Base-by-base conservation (phyloP, 2,888 invertebrate species). In the Alentia gelatinosa region DNA sequence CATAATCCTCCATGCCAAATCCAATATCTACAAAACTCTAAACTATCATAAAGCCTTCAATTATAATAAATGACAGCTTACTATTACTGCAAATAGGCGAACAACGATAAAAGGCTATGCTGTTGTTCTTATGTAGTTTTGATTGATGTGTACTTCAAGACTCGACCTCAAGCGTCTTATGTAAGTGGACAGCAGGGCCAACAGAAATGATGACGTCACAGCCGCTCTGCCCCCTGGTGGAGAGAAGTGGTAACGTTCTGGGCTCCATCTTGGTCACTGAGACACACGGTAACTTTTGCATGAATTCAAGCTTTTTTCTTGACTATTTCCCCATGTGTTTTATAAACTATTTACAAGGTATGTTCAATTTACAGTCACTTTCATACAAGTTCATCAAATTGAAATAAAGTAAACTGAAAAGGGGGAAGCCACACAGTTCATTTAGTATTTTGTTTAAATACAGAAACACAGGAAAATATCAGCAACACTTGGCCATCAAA, bases 281-380 rank as follows among this genome's bases (percentile, higher is more conserved):
- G 56, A 56, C 56, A 56, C 79, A 37, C 39, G 37, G 12, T 35
- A 79, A 79, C 37, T 79, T 79, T 79, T 79, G 79, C 79, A 79
- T 79, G 79, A 79, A 37, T 79, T 79, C 79, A 79, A 79, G 79
- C 79, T 37, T 79, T 26, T 79, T 79, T 79, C n/a, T 26, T 63
- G 15, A 12, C 39, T 79, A 79, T 79, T 79, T 23, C 79, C 39
- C 37, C 30, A 26, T 30, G 30, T 79, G 79, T 79, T 15, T 39
- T 79, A 79, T 79, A 79, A 79, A 79, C 35, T 79, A 79, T 79
- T 35, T 79, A 79, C 79, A 79, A 79, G 35, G 79, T 79, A 79
- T 79, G 79, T 35, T 79, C 79, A 35, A 79, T 35, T 79, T 39
- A 35, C 37, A 79, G 79, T 79, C 39, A 19, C 79, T 35, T 79